These are phyloP conservation scores for Perognathus longimembris DNA, from an alignment of 2,113 vertebrate genomes.

Conservation along the genomic window DNA sequence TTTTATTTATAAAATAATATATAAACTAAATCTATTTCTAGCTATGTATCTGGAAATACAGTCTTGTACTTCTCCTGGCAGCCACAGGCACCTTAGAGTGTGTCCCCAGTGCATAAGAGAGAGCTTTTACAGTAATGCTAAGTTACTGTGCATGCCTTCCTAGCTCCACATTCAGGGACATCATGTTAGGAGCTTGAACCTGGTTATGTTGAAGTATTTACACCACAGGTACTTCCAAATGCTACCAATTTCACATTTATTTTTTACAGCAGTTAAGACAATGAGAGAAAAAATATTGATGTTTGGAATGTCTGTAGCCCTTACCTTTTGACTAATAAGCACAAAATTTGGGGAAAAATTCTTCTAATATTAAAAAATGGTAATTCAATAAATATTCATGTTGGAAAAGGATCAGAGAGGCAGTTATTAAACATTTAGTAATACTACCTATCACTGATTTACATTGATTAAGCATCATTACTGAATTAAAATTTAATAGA, in stretches of 20 bases:
- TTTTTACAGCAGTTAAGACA: background rate
- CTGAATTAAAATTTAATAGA: slow-evolving; percentile 5
- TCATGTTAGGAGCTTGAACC: background rate
- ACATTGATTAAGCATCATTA: slow-evolving; percentile 9
- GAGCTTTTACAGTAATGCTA: background rate
- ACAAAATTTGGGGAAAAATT: slow-evolving; percentile 22
- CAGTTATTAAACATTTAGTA: slow-evolving; percentile 15
- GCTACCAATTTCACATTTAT: background rate
- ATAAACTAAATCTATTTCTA: too few relatives aligned
- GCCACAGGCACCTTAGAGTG: too few relatives aligned
- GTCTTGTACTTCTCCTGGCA: too few relatives aligned
- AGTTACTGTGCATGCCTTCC: background rate
- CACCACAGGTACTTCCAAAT: slow-evolving; percentile 26
- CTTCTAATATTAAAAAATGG: background rate
- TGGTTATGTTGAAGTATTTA: background rate
- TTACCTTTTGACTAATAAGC: slow-evolving; percentile 10
- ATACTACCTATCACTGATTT: background rate
- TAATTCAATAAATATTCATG: background rate
- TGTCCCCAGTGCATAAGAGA: background rate
- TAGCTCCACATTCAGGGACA: background rate
- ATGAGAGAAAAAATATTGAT: background rate
- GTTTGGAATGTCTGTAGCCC: background rate
- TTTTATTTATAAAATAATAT: too few relatives aligned
- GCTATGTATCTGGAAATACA: too few relatives aligned
- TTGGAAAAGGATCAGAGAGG: background rate